Percentiles rank a stretch among this genome's conserved stretches.
phyloP scores from a whole-genome alignment of 1,140 invertebrate species.

The Zaprionus gabonicus region DNA sequence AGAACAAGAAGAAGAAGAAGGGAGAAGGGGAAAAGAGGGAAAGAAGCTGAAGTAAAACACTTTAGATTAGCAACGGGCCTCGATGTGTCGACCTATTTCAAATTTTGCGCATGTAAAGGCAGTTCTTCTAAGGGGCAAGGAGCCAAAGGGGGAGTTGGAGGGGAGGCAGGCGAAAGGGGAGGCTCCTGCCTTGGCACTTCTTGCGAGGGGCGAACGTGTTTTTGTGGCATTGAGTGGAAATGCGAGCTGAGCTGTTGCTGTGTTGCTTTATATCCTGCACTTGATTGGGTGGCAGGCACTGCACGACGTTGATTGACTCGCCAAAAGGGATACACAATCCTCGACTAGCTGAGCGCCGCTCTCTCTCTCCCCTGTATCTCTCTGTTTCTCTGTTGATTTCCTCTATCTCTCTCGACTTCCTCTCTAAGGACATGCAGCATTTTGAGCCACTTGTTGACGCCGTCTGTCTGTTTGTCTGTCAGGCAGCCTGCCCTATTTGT shows the following conservation, averaged over 20 bases:
- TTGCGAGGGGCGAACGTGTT: constrained; percentile 4
- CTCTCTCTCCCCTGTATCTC: neutral
- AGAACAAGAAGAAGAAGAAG: neutral
- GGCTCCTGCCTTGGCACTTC: no score
- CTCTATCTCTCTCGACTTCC: neutral
- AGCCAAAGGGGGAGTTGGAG: neutral
- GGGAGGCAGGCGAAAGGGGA: no score
- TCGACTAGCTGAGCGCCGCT: neutral
- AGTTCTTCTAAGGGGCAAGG: neutral
- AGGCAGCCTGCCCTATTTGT: constrained; percentile 7
- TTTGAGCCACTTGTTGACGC: constrained; percentile 47
- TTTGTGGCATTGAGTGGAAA: constrained; percentile 34
- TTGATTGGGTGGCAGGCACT: constrained; percentile 46
- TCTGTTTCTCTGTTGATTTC: neutral
- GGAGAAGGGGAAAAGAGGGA: neutral
- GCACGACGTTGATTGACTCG: constrained; percentile 72
- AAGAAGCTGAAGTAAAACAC: constrained; percentile 34
- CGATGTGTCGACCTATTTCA: constrained; percentile 64
- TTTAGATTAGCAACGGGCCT: constrained; percentile 66
- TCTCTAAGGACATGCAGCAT: constrained; percentile 41
- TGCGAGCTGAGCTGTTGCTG: constrained; percentile 18
- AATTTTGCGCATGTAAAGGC: constrained; percentile 23
- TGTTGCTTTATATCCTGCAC: constrained; percentile 39
- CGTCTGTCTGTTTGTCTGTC: constrained; percentile 10
- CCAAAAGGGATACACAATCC: constrained; percentile 54